These are phyloP conservation scores for Muscidifurax raptorellus DNA, from an alignment of 1,140 invertebrate genomes.

Conservation along the genomic window DNA sequence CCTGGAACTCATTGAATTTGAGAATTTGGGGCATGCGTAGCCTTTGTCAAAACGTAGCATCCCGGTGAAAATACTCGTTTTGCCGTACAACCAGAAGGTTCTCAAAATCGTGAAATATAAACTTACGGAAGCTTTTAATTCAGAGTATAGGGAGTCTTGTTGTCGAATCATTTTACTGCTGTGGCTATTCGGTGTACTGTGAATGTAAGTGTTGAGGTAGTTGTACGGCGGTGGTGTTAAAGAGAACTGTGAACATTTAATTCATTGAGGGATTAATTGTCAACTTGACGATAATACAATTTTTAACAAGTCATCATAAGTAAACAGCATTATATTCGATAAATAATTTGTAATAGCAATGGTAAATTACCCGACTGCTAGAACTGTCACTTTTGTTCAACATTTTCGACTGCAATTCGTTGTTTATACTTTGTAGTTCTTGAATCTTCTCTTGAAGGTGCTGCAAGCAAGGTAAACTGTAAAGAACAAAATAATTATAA, in stretches of 20 bases:
- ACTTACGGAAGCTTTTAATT: constrained; percentile 60
- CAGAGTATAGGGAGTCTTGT: constrained; percentile 53
- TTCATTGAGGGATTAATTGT: background rate
- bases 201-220: constrained; percentile 40
- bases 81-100: background rate
- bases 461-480: background rate
- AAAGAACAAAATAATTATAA: background rate
- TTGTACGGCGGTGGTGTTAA: constrained; percentile 44
- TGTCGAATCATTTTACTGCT: background rate
- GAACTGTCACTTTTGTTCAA: constrained; percentile 28
- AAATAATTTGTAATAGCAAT: background rate
- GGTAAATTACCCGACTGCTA: constrained; percentile 13
- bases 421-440: constrained; percentile 50
- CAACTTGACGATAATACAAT: no score
- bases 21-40: constrained; percentile 14
- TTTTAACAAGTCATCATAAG: no score
- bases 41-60: constrained; percentile 6
- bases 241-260: constrained; percentile 44
- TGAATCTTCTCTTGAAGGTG: constrained; percentile 36
- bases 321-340: background rate
- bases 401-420: constrained; percentile 41
- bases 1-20: constrained; percentile 51
- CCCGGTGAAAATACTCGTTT: background rate
- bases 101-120: background rate
- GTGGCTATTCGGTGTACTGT: constrained; percentile 50